Percentiles rank a stretch among this genome's conserved stretches.
Evolutionary conservation across 2,113 vertebrate species (phyloP).

Genomic region (Antechinus flavipes): DNA sequence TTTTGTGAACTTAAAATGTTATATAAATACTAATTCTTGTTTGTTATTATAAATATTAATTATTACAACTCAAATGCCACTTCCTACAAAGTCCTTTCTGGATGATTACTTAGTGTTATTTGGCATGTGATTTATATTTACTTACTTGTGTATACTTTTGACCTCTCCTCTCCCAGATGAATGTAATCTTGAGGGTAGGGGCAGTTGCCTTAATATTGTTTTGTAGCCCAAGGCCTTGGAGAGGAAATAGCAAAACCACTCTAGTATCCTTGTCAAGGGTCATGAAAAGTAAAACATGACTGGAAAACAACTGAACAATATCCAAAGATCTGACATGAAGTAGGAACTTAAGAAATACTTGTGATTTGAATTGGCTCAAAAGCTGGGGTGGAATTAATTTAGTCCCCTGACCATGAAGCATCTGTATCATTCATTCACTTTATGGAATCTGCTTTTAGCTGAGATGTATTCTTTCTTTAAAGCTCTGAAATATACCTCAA

Average conservation of each 20-base stretch:
- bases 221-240: not conserved
- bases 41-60: not conserved
- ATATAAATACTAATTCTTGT: not conserved
- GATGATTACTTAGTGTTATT: not conserved
- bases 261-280: not conserved
- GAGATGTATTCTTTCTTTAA: conserved; percentile 1
- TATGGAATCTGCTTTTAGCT: not conserved
- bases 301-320: not conserved
- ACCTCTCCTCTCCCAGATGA: not conserved
- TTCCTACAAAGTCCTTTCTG: not conserved
- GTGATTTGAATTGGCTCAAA: not conserved
- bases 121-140: not conserved
- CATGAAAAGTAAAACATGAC: not conserved
- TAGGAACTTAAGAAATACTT: not conserved
- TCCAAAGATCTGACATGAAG: not conserved
- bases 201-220: not conserved
- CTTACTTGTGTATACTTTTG: not conserved
- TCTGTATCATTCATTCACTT: not conserved
- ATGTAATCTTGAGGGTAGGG: not conserved
- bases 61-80: not conserved
- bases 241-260: not conserved
- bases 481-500: conserved; percentile 11
- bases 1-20: not conserved
- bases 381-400: not conserved
- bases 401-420: not conserved